Evolutionary conservation across 2,113 vertebrate species (phyloP).

Genomic region (Uria aalge): DNA sequence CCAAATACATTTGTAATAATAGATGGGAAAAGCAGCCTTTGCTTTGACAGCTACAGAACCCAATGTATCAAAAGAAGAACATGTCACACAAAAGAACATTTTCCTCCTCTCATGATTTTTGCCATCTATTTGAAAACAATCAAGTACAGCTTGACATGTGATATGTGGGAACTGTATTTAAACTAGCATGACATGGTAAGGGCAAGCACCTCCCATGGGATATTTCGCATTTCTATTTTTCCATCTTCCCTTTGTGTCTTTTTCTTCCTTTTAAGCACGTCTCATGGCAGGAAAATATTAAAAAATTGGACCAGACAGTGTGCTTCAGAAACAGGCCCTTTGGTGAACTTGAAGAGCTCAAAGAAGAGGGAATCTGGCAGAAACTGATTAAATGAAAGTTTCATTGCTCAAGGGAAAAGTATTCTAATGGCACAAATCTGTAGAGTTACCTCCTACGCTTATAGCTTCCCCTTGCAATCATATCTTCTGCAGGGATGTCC

Average conservation of each 20-base stretch:
- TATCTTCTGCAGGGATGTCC: not conserved
- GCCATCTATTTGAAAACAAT: slow-evolving; percentile 57
- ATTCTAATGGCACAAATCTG: not conserved
- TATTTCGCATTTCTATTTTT: slow-evolving; percentile 12
- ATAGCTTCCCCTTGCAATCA: not conserved
- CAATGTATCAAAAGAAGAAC: slow-evolving; percentile 38
- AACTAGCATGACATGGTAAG: slow-evolving; percentile 27
- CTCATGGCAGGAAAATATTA: not conserved
- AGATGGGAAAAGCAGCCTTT: slow-evolving; percentile 4
- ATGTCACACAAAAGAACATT: slow-evolving; percentile 33
- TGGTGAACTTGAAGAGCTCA: not conserved
- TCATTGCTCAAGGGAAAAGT: not conserved
- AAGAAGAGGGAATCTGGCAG: not conserved
- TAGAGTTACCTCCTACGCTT: not conserved
- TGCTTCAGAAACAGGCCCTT: not conserved
- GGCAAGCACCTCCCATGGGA: slow-evolving; percentile 22
- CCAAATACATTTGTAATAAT: slow-evolving; percentile 27
- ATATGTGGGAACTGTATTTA: slow-evolving; percentile 47
- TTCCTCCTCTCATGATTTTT: slow-evolving; percentile 36
- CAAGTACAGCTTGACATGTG: slow-evolving; percentile 38
- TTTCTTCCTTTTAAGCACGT: not conserved
- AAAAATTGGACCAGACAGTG: not conserved
- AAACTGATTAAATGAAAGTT: not conserved
- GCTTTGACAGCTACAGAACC: slow-evolving; percentile 43
- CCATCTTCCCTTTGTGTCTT: not conserved